These are phyloP conservation scores for Falco punctatus DNA, from an alignment of 2,113 vertebrate genomes.

Conservation along the genomic window DNA sequence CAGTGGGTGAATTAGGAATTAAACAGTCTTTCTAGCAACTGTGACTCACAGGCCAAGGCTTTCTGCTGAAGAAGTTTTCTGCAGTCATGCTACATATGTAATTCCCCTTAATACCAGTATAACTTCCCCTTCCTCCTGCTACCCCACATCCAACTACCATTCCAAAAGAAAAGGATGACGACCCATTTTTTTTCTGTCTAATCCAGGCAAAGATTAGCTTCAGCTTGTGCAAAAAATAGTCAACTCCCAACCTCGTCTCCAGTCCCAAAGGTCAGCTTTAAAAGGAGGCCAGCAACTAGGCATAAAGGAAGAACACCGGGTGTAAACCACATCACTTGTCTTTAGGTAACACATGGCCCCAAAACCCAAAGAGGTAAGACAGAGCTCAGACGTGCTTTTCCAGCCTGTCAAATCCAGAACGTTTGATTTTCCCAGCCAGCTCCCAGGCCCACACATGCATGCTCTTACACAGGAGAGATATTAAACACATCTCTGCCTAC, in stretches of 20 bases:
- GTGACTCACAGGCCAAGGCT: conserved; percentile 47
- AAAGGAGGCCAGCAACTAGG: neutral
- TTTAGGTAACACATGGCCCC: neutral
- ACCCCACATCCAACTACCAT: neutral
- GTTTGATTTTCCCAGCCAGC: neutral
- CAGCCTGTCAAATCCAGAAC: neutral
- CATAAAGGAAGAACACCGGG: rapidly evolving
- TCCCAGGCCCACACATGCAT: rapidly evolving
- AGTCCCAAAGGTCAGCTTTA: neutral
- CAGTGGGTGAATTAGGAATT: neutral
- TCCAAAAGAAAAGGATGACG: neutral
- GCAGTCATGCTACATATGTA: neutral
- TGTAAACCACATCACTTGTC: neutral
- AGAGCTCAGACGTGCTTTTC: neutral
- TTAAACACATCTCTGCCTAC: neutral
- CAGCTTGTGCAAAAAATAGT: neutral
- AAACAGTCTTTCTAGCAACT: conserved; percentile 46
- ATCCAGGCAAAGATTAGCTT: neutral
- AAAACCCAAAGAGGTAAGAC: neutral
- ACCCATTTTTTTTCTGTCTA: neutral
- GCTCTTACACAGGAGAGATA: neutral
- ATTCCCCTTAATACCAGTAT: neutral
- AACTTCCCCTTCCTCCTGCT: neutral
- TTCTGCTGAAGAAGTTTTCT: neutral
- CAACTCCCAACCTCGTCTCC: neutral